phyloP scores from a whole-genome alignment of 2,888 invertebrate species.

The Strigamia transsilvanica region DNA sequence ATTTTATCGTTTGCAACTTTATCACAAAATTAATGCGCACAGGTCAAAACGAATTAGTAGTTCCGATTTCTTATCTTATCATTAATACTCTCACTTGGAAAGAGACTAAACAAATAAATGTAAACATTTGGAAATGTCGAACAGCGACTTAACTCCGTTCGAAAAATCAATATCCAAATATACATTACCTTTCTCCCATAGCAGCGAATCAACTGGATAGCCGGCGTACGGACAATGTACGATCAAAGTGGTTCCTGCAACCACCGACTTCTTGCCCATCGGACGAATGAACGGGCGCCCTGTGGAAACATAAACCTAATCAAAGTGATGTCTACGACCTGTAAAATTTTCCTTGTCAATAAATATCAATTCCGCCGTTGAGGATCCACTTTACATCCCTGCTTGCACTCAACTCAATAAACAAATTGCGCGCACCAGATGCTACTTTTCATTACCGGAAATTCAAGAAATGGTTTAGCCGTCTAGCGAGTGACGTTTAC shows the following conservation, averaged over 20 bases:
- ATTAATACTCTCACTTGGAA: neutral
- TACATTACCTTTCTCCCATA: constrained; percentile 63
- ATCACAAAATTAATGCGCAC: constrained; percentile 5
- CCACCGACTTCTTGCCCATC: constrained; percentile 93
- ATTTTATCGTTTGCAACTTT: constrained; percentile 11
- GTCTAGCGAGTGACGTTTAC: neutral
- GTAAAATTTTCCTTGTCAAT: constrained; percentile 4
- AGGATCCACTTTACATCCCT: neutral
- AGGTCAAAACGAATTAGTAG: constrained; percentile 44
- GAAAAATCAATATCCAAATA: neutral
- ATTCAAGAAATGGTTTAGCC: neutral
- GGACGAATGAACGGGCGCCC: constrained; percentile 87
- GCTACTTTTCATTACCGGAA: constrained; percentile 20
- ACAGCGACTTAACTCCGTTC: no score
- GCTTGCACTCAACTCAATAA: neutral
- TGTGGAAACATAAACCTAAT: constrained; percentile 5
- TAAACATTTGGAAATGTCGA: neutral
- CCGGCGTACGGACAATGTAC: constrained; percentile 71
- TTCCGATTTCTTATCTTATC: neutral
- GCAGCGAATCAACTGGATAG: constrained; percentile 62
- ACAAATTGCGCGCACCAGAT: constrained; percentile 6
- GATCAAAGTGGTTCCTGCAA: constrained; percentile 86
- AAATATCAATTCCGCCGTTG: neutral
- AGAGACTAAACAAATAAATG: neutral
- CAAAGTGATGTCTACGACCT: neutral